Evolutionary conservation across 1,140 invertebrate genomes (phyloP), one percentile per base, ranked within the genome.

Genomic region (Drosophila grimshawi): DNA sequence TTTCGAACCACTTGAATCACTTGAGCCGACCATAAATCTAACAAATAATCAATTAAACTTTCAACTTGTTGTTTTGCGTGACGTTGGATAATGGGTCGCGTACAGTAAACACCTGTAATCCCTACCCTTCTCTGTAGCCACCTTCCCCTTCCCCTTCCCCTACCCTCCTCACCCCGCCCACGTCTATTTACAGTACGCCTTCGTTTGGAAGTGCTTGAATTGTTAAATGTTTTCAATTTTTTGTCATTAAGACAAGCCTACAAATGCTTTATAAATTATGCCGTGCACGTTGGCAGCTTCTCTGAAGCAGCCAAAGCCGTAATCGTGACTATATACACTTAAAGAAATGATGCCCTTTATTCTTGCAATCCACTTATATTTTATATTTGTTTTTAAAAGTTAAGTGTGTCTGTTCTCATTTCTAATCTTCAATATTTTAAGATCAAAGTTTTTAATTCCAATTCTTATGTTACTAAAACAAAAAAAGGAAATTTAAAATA

Each of bases 241-340:
- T 86, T 64, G 79, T 82, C 70, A 86, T 86, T 86, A 80, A 83
- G 83, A 89, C 83, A 83, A 88, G 83, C 83, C 83, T 89, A 83
- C 80, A 89, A 89, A 83, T 74, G 59, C 45, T 41, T 74, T 66
- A 77, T 83, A 77, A 86, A 86, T 86, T 86, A 86, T 86, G 83
- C 83, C 80, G 32, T 41, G 59, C 83, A 86, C 85, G 83, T 89
- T 49, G 45, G 27, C 63, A 65, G 74, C 39, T 66, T 51, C 61
- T 64, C 59, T 55, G 32, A 43, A 48, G 57, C 11, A n/a, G 19
- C 4, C 39, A 43, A 43, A 43, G 39, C 3, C 29, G 48, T 53
- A 53, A 10, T 33, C 30, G 66, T 53, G 52, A 5, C 45, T 37
- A 49, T 27, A 33, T 37, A 39, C 8, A 49, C 27, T 29, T n/a